Evolutionary conservation across 2,888 invertebrate genomes (phyloP), one percentile per base, ranked within the genome.

Genomic region (Spatulosminthurus flaviceps): DNA sequence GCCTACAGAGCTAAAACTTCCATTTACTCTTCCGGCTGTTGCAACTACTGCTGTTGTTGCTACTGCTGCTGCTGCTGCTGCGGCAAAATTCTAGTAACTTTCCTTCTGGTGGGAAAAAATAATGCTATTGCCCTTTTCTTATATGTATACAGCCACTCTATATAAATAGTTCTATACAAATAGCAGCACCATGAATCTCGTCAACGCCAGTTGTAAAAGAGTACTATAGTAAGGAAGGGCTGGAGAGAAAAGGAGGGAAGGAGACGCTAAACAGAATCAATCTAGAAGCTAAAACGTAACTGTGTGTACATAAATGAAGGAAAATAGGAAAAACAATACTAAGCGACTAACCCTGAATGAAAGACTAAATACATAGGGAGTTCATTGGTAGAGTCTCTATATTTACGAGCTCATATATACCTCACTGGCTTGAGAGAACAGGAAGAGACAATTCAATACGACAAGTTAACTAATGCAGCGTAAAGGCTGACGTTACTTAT

Each of bases 391-490:
- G n/a, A n/a, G 19, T 4, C 16, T 19, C 16, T 51, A 51, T 51
- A n/a, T n/a, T 51, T 51, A 51, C 51, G 51, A 51, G 1, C 64
- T 16, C 26, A 26, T 64, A n/a, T n/a, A 26, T 64, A 64, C 64
- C 64, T 64, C 64, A 64, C 51, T 51, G 9, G n/a, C n/a, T n/a
- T n/a, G n/a, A n/a, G 51, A 19, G 13, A 64, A 64, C 64, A 64
- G 21, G 22, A 64, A 64, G 64, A 64, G 64, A 64, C 64, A 64
- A 64, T 64, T 64, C 64, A 24, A 64, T 64, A 64, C 11, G 64
- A 64, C 64, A 64, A 64, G 64, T 64, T 64, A 64, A 64, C 64
- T 64, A 64, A 64, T 64, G 64, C 64, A 64, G 64, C 64, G 64
- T 64, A 26, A n/a, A n/a, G 2, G 24, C 24, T 64, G 64, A 21